These are phyloP conservation scores for Ceriagrion tenellum DNA, from an alignment of 2,888 invertebrate genomes.

Conservation along the genomic window DNA sequence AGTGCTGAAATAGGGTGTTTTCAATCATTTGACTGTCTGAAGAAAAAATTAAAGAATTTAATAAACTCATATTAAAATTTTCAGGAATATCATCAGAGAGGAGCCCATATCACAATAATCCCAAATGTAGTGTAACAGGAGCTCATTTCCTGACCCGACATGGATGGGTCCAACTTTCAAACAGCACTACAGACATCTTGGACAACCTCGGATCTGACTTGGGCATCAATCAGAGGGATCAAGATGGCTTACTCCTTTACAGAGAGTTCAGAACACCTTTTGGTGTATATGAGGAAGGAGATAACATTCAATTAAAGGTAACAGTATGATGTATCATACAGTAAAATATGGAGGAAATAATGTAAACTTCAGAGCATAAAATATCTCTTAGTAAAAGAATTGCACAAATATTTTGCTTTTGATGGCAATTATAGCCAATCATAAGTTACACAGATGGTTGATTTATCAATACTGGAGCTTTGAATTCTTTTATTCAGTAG, in stretches of 20 bases:
- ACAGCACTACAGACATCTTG: slow-evolving; percentile 74
- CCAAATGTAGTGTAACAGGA: slow-evolving; percentile 91
- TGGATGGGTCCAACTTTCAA: slow-evolving; percentile 90
- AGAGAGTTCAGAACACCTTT: slow-evolving; percentile 54
- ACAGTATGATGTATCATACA: not conserved
- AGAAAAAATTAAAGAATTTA: too few species aligned
- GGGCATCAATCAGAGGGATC: slow-evolving; percentile 23
- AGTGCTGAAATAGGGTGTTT: too few species aligned
- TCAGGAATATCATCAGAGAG: not conserved
- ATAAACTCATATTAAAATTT: not conserved
- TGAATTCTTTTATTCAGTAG: too few species aligned
- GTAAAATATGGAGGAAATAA: slow-evolving; percentile 75
- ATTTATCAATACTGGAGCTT: too few species aligned
- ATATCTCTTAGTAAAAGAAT: not conserved
- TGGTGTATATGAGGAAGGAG: slow-evolving; percentile 46
- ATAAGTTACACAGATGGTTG: too few species aligned
- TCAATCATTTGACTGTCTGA: too few species aligned
- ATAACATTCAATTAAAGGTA: slow-evolving; percentile 25
- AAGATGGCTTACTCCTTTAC: slow-evolving; percentile 36
- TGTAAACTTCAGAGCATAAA: not conserved
- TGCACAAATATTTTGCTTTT: not conserved
- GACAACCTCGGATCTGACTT: slow-evolving; percentile 11
- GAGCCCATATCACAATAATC: slow-evolving; percentile 79
- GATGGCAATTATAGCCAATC: too few species aligned
- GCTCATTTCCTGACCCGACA: slow-evolving; percentile 89